A percentile compares a stretch with the other conserved stretches of the same genome.
Conservation (phyloP, 2,797 vertebrate species). For the Pelodytes ibericus region DNA sequence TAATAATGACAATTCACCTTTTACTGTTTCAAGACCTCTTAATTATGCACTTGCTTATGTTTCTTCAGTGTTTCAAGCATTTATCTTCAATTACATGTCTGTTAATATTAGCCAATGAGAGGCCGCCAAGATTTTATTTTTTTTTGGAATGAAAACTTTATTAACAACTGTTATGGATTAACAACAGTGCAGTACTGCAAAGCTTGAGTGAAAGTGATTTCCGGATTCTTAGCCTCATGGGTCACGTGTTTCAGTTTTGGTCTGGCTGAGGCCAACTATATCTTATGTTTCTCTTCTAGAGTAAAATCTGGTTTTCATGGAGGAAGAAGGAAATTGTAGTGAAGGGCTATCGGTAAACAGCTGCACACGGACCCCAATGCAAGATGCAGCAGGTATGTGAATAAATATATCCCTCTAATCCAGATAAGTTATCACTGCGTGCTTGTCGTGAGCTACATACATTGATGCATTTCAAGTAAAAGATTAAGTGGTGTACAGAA, state of each 20-base stretch:
- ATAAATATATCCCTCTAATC: too few relatives aligned
- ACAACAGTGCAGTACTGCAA: neutral
- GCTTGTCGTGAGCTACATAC: too few relatives aligned
- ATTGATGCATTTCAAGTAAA: too few relatives aligned
- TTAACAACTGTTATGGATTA: neutral
- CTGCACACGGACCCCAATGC: neutral
- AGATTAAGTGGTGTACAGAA: too few relatives aligned
- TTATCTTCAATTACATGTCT: too few relatives aligned
- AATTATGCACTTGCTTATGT: too few relatives aligned
- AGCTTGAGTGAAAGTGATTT: conserved; percentile 6
- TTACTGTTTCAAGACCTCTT: too few relatives aligned
- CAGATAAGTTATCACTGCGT: too few relatives aligned
- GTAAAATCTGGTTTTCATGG: conserved; percentile 12
- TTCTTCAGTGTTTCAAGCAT: too few relatives aligned
- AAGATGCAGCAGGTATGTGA: conserved; percentile 21
- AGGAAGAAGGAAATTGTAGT: conserved; percentile 19
- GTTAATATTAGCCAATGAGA: too few relatives aligned
- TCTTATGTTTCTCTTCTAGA: neutral
- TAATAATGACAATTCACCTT: too few relatives aligned
- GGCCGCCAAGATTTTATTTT: neutral
- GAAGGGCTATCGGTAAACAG: neutral
- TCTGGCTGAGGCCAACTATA: conserved; percentile 6
- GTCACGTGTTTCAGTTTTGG: conserved; percentile 10
- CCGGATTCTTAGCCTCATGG: conserved; percentile 15
- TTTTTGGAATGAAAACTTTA: conserved; percentile 50